Base-by-base conservation (phyloP, 2,113 vertebrate species). In the Antennarius striatus region DNA sequence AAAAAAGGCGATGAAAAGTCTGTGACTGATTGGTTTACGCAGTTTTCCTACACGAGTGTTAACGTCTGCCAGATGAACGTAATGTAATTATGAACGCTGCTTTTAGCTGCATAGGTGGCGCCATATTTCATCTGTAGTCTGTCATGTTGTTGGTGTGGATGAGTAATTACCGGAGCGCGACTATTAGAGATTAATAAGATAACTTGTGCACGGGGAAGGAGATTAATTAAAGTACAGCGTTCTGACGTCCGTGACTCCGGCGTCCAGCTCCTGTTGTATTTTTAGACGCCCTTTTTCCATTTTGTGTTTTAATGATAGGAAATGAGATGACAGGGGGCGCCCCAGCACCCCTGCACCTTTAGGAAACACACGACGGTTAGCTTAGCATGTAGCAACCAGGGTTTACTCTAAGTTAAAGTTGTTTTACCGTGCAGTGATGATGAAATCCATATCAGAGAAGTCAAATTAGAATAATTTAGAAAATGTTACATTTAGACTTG, bases 131-230 rank as follows among this genome's bases (percentile, higher is more conserved):
- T 56, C 15, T 5, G 1, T 28, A 9, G 30, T 30, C 58, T 72
- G 66, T 68, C 58, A 56, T 68, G 73, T 53, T 51, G 55, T 40
- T 4, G 42, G 15, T 7, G 66, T 32, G 45, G 28, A 15, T 22
- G 52, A 71, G 50, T 77, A 79, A 83, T 85, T 77, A 72, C 63
- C 67, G 49, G n/a, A 22, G 56, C 53, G 9, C 6, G 11, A 60
- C 79, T 83, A 85, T 83, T 79, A 46, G 63, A 77, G 75, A 85
- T 83, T 77, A 83, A 73, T 72, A 56, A 53, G 67, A 83, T 80
- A 12, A 83, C 81, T 75, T 72, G 68, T 73, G 61, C 16, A 59
- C 42, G 67, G 6, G 42, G 22, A 22, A 39, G 29, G n/a, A 64
- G 63, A 73, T 73, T 63, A 75, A 83, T 83, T 70, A 78, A 76